These are phyloP conservation scores for Dicycla oo DNA, from an alignment of 2,888 invertebrate genomes.

Conservation along the genomic window DNA sequence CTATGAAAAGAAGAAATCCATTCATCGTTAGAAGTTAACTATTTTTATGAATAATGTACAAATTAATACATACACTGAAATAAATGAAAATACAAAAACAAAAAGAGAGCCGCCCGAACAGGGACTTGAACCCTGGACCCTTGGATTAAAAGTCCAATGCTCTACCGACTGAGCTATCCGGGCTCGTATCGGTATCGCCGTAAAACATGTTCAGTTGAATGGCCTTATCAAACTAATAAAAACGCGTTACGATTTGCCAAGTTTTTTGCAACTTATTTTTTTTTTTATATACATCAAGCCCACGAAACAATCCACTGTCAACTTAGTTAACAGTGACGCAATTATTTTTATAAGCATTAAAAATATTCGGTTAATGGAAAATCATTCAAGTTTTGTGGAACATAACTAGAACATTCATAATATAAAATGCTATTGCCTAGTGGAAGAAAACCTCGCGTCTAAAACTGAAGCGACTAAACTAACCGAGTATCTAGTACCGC, in stretches of 20 bases:
- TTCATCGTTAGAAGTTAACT: not conserved
- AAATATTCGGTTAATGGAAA: not conserved
- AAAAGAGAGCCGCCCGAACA: constrained; percentile 87
- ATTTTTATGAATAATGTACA: not conserved
- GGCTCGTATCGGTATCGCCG: constrained; percentile 67
- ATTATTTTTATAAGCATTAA: not conserved
- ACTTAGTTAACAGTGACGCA: not conserved
- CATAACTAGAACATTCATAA: not conserved
- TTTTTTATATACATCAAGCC: not conserved
- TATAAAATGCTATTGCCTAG: not conserved
- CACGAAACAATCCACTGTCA: too few relatives aligned
- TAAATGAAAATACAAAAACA: constrained; percentile 3
- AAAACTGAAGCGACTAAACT: not conserved
- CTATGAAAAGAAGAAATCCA: not conserved
- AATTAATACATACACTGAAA: not conserved
- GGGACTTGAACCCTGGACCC: constrained; percentile 91
- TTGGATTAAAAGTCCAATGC: constrained; percentile 91
- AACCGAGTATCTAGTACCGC: constrained; percentile 61
- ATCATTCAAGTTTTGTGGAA: constrained; percentile 1
- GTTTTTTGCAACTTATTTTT: not conserved
- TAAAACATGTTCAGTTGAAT: constrained; percentile 45
- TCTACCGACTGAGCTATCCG: constrained; percentile 91
- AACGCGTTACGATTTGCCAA: not conserved
- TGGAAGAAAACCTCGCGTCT: not conserved
- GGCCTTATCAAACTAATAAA: fast-evolving